Base-by-base conservation (phyloP, 2,888 invertebrate genomes). In the Biston stratarius region DNA sequence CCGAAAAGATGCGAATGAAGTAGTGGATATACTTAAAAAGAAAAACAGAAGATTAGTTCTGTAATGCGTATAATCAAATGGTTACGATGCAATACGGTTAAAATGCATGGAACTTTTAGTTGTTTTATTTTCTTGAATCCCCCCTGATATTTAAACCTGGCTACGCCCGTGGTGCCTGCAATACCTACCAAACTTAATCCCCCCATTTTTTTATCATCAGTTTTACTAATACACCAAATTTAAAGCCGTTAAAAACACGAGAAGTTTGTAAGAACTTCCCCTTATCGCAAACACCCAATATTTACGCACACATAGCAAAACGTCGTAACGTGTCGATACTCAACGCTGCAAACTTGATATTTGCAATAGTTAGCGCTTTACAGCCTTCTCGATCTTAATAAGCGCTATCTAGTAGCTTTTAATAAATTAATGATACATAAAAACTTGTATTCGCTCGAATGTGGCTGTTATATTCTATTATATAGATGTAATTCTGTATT, bases 361-460 rank as follows among this genome's bases (percentile, higher is more conserved):
- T 63, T 60, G 63, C 64, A 60, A 15, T 52, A 64, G 64, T 68
- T 62, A 48, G 45, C 52, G 62, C 15, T 33, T 60, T 58, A 52
- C 15, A 58, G 33, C 53, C 42, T 48, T 36, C 51, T 36, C 52
- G 44, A 58, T 62, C 58, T 58, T 66, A 62, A 62, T 67, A 62
- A 59, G 34, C 67, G 40, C 47, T 58, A 67, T 67, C 62, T 59
- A 55, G 58, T 45, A 61, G 58, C 67, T 62, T 62, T 62, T 62
- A 67, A 59, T 62, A 67, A 58, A 48, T 55, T 62, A 59, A 67
- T 67, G 62, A 49, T 0, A 58, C 40, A n/a, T 67, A 52, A 67
- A 61, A 59, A 58, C 47, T 57, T 15, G 64, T 60, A 53, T 47
- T 42, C 6, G 11, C 15, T 56, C 52, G 34, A 42, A 24, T 52